Base-by-base conservation (phyloP, 2,113 vertebrate genomes). In the Phoenicopterus ruber region DNA sequence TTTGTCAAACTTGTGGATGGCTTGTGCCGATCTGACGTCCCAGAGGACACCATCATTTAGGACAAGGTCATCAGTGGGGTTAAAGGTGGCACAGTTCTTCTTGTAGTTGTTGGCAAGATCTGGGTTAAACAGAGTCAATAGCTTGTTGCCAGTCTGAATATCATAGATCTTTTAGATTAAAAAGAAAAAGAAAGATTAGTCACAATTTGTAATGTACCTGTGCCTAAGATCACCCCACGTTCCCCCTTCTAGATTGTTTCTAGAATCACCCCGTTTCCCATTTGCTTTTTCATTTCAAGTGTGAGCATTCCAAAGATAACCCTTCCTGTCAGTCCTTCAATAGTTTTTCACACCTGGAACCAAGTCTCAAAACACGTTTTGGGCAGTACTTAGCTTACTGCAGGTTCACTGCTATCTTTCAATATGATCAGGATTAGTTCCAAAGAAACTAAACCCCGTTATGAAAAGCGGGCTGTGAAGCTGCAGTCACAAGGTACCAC, bases 101-200 rank as follows among this genome's bases (percentile, higher is more conserved):
- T 99, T 99, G 99, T 99, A 99, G 98, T 99, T 99, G 98, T 99
- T 99, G 72, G 99, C 99, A 98, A 99, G 98, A 98, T 99, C 99
- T 82, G 99, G 99, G 98, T 99, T 99, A 98, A 99, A 99, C 85
- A 99, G 98, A 95, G 99, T 99, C 98, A 99, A 99, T 17, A 99
- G 99, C 92, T 99, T 99, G 98, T 99, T 99, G 88, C 99, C 99
- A 65, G 99, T 99, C 98, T 99, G 99, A 98, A 99, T 99, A 98
- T 99, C 99, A 97, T 99, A 99, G 97, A 99, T 99, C 99, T 99
- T 98, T 96, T 86, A 98, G 82, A 96, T 95, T 96, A 91, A 97
- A 97, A 88, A 82, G 46, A 93, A 97, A 89, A 89, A 97, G 47
- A 97, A 94, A 95, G 90, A 92, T 98, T 92, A 98, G 90, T 97